Base-by-base conservation (phyloP, 37 sponge, comb jelly and placozoan genomes). In the Cliona cf. orientalis region DNA sequence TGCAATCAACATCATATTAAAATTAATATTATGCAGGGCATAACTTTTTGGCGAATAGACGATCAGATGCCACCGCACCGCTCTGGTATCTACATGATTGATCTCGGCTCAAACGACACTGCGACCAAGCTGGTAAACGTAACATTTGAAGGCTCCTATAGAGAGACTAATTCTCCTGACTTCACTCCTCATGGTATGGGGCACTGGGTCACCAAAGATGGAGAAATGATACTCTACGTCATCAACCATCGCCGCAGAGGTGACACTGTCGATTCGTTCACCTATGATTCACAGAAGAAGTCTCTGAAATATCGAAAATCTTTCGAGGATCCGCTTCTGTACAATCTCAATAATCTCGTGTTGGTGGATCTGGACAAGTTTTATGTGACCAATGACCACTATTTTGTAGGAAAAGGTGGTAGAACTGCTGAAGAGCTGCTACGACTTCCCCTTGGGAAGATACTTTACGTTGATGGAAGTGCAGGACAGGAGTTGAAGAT, bases 101-200 rank as follows among this genome's bases (percentile, higher is more conserved):
- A 83, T 46, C 49, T 83, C 46, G 66, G 75, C 36, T 28, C 33
- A 9, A 37, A 68, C 1, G 2, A 65, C 32, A 49, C 74, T 25
- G 7, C 44, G 1, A n/a, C n/a, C n/a, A n/a, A n/a, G n/a, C 84
- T 68, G 12, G 40, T 74, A 1, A 63, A 78, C 1, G 28, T 78
- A 9, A 46, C 21, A 1, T 45, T 83, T 6, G 67, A 74, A 28
- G 68, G 66, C 0, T n/a, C 12, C 23, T 73, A 26, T 26, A 31
- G 43, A 23, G 42, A 58, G 25, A 3, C 32, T 28, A 66, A 35
- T 25, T 66, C 64, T 29, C 31, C 14, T 6, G 53, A 74, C 22
- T 83, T 83, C 35, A 46, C 4, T 2, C 84, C 84, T 2, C 84
- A 83, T 66, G 84, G 84, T 7, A 36, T 83, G 39, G 65, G 67